Conservation (phyloP, 2,888 invertebrate species). For the Sarcophaga variegata region DNA sequence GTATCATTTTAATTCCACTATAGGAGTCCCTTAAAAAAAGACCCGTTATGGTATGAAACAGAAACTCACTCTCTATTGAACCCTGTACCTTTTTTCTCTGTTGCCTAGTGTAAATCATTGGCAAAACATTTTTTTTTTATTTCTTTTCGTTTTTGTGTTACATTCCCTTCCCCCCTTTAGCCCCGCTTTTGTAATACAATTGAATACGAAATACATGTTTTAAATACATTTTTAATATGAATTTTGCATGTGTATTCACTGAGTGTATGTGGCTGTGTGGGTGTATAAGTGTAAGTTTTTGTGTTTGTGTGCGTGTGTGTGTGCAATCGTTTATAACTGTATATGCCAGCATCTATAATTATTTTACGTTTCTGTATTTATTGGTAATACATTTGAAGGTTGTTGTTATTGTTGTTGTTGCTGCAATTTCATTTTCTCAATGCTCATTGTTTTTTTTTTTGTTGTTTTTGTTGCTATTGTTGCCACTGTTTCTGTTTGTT, state of each 20-base stretch:
- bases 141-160: neutral
- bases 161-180: neutral
- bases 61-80: no score
- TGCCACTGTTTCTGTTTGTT: neutral
- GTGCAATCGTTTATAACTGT: neutral
- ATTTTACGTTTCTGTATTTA: constrained; percentile 21
- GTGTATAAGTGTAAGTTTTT: neutral
- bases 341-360: neutral
- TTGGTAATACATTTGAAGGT: constrained; percentile 48
- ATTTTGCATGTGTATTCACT: no score
- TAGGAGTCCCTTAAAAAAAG: no score
- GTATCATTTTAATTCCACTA: no score
- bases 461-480: neutral
- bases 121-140: constrained; percentile 11
- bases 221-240: neutral
- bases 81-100: no score
- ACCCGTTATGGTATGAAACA: no score
- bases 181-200: neutral
- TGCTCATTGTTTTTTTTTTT: no score
- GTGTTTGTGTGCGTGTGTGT: neutral
- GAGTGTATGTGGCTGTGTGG: no score
- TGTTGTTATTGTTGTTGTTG: neutral
- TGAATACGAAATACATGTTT: neutral
- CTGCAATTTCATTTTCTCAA: neutral
- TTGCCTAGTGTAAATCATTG: no score